Evolutionary conservation across 1,140 invertebrate genomes (phyloP).

Genomic region (Lanistes nyassanus): DNA sequence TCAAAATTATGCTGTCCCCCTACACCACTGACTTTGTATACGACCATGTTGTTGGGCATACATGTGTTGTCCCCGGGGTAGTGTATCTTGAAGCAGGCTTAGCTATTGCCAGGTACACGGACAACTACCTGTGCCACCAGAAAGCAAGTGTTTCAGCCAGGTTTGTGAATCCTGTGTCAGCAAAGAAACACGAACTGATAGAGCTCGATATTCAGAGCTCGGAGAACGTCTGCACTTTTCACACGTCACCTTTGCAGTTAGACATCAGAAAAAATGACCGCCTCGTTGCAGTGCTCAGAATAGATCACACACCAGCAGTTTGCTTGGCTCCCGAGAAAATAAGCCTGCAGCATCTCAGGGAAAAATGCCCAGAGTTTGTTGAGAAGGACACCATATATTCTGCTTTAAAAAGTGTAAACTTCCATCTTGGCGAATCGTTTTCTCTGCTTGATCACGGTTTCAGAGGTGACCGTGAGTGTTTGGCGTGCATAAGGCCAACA

Average conservation of each 20-base stretch:
- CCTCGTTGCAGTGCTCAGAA: too few relatives aligned
- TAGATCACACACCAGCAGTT: too few relatives aligned
- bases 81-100: slow-evolving; percentile 33
- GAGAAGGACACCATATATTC: slow-evolving; percentile 33
- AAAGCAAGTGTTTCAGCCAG: slow-evolving; percentile 16
- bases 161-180: slow-evolving; percentile 21
- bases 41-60: slow-evolving; percentile 30
- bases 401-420: slow-evolving; percentile 32
- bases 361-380: slow-evolving; percentile 31
- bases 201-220: neutral
- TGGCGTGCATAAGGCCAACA: slow-evolving; percentile 33
- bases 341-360: slow-evolving; percentile 14
- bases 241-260: neutral
- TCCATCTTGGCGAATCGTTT: slow-evolving; percentile 37
- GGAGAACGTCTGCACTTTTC: neutral
- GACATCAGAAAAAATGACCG: too few relatives aligned
- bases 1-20: slow-evolving; percentile 16
- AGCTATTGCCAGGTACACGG: slow-evolving; percentile 20
- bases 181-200: neutral
- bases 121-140: neutral
- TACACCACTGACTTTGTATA: slow-evolving; percentile 27
- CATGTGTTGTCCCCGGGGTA: slow-evolving; percentile 31
- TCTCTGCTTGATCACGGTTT: slow-evolving; percentile 30
- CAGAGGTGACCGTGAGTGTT: slow-evolving; percentile 34
- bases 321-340: too few relatives aligned